phyloP scores from a whole-genome alignment of 2,113 vertebrate genomes.

The Rynchops niger region DNA sequence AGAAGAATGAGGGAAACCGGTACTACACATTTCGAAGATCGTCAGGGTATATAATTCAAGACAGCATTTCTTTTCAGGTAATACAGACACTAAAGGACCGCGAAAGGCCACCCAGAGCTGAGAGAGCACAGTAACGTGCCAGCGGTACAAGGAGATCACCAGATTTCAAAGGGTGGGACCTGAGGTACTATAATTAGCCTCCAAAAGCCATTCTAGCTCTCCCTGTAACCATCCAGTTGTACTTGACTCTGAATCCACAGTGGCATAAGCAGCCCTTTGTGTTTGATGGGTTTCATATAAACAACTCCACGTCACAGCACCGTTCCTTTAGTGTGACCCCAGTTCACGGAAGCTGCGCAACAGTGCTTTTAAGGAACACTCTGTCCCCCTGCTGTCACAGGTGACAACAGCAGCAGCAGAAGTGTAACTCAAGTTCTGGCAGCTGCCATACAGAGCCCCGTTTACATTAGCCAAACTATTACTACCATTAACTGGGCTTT shows the following conservation, averaged over 20 bases:
- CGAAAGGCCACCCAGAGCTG: not conserved
- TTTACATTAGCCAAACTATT: not conserved
- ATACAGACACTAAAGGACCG: not conserved
- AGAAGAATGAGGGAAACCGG: rapidly evolving
- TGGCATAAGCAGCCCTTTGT: not conserved
- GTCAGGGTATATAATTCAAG: rapidly evolving
- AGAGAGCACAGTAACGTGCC: not conserved
- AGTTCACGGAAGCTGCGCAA: not conserved
- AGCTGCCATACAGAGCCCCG: not conserved
- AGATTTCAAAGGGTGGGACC: not conserved
- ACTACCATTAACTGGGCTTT: not conserved
- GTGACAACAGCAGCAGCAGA: not conserved
- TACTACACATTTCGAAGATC: not conserved
- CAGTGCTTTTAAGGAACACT: not conserved
- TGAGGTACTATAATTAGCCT: slow-evolving; percentile 1
- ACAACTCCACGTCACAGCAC: not conserved
- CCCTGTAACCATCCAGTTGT: not conserved
- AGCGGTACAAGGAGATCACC: not conserved
- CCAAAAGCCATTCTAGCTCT: not conserved
- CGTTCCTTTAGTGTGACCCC: not conserved
- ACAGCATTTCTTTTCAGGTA: not conserved
- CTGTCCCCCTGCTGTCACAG: not conserved
- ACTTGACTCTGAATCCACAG: not conserved
- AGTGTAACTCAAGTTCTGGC: not conserved
- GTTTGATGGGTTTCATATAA: not conserved